Conservation (phyloP, 2,888 invertebrate genomes). For the Tryphoninae sp. region DNA sequence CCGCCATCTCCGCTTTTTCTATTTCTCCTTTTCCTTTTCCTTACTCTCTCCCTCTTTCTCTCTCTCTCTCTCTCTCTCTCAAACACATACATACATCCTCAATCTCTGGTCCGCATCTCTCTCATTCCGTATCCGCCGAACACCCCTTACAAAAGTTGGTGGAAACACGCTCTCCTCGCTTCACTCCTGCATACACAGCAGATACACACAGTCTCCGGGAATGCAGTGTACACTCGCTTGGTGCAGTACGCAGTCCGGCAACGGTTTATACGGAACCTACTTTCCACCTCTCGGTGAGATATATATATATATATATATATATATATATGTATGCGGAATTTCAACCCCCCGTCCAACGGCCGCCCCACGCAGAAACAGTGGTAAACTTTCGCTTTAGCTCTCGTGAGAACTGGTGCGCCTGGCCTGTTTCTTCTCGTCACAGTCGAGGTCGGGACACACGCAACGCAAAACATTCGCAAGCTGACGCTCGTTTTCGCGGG, state of each 20-base stretch:
- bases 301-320: neutral
- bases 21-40: constrained; percentile 24
- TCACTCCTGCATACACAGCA: constrained; percentile 15
- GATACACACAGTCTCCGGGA: constrained; percentile 17
- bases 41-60: constrained; percentile 3
- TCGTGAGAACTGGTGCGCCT: constrained; percentile 43
- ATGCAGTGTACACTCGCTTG: constrained; percentile 8
- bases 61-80: constrained; percentile 8
- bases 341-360: neutral
- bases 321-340: neutral
- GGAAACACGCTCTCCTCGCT: constrained; percentile 39
- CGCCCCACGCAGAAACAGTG: neutral
- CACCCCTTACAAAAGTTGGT: constrained; percentile 47
- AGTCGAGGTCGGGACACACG: too few species aligned
- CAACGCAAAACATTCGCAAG: constrained; percentile 24
- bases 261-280: constrained; percentile 1
- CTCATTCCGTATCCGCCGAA: constrained; percentile 25
- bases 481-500: too few species aligned
- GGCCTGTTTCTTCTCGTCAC: constrained; percentile 6
- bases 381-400: constrained; percentile 49
- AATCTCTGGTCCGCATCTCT: constrained; percentile 1
- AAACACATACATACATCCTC: neutral
- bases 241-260: constrained; percentile 9
- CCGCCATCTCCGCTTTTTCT: constrained; percentile 47
- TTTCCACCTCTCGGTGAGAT: neutral